Conservation (phyloP, 2,888 invertebrate genomes). For the Acrobeloides nanus region DNA sequence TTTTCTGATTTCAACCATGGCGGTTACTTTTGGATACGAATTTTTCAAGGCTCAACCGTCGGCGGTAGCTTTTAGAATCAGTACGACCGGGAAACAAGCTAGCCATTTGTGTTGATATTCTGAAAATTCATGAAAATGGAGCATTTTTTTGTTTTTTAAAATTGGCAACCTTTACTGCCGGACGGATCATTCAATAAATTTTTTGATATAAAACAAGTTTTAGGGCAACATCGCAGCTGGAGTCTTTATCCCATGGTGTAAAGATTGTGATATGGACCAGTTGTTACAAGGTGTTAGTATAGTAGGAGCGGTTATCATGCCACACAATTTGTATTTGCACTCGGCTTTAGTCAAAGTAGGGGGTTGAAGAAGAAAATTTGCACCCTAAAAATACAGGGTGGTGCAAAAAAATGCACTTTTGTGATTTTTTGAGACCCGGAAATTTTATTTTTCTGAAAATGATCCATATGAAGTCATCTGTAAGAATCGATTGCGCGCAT, state of each 20-base stretch:
- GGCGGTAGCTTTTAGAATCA: too few species aligned
- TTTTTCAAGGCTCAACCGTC: slow-evolving; percentile 32
- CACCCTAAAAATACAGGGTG: too few species aligned
- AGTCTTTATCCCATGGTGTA: slow-evolving; percentile 73
- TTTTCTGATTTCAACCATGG: slow-evolving; percentile 73
- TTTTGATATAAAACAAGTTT: slow-evolving; percentile 65
- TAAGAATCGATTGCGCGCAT: too few species aligned
- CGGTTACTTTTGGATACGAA: slow-evolving; percentile 73
- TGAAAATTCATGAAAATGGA: too few species aligned
- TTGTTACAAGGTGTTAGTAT: slow-evolving; percentile 63
- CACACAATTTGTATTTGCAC: slow-evolving; percentile 80
- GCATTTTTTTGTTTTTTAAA: too few species aligned
- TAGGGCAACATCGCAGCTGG: slow-evolving; percentile 68
- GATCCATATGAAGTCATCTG: too few species aligned
- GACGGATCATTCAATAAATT: too few species aligned
- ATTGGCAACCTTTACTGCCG: slow-evolving; percentile 66
- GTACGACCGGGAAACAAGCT: too few species aligned
- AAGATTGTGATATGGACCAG: slow-evolving; percentile 64
- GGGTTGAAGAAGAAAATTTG: background rate
- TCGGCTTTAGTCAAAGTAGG: slow-evolving; percentile 76
- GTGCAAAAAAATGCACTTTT: too few species aligned
- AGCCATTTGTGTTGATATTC: too few species aligned
- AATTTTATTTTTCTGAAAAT: too few species aligned
- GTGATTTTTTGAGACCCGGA: too few species aligned
- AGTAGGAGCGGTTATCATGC: slow-evolving; percentile 82